Conservation (phyloP, 2,113 vertebrate genomes). For the Oryzias woworae region DNA sequence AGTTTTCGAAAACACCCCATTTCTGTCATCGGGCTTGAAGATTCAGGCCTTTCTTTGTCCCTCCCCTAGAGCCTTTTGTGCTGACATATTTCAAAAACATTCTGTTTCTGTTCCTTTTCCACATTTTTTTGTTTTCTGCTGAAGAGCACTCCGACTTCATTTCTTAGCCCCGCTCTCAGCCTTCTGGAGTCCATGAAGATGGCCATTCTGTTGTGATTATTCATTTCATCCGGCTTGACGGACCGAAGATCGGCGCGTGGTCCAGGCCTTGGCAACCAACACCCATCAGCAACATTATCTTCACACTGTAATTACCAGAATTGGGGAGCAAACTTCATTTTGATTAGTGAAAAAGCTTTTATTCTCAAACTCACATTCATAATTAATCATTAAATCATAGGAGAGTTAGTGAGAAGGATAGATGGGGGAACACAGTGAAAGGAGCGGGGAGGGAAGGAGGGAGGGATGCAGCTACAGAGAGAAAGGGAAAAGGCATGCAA, state of each 20-base stretch:
- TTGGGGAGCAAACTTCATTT: slow-evolving; percentile 76
- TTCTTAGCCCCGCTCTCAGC: slow-evolving; percentile 30
- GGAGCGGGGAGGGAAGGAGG: slow-evolving; percentile 52
- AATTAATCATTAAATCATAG: slow-evolving; percentile 98
- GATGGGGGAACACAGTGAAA: slow-evolving; percentile 53
- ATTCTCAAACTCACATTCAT: slow-evolving; percentile 95
- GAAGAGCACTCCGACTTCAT: slow-evolving; percentile 20
- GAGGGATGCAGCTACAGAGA: slow-evolving; percentile 62
- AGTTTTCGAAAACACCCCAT: background rate
- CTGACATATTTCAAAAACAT: slow-evolving; percentile 18
- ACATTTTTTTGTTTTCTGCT: slow-evolving; percentile 24
- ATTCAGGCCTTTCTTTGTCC: slow-evolving; percentile 22
- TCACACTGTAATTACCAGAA: slow-evolving; percentile 87
- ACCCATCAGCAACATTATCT: slow-evolving; percentile 76
- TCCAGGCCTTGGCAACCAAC: slow-evolving; percentile 60
- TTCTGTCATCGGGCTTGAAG: slow-evolving; percentile 2
- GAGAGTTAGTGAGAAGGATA: slow-evolving; percentile 72
- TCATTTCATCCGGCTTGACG: slow-evolving; percentile 50
- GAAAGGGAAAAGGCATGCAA: slow-evolving; percentile 87
- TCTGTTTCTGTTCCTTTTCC: slow-evolving; percentile 35
- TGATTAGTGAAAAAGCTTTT: slow-evolving; percentile 93
- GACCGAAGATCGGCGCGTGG: slow-evolving; percentile 50
- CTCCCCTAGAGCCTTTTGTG: slow-evolving; percentile 8
- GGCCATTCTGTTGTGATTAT: slow-evolving; percentile 44
- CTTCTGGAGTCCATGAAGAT: slow-evolving; percentile 18